phyloP scores from a whole-genome alignment of 2,888 invertebrate genomes.

The Thymelicus lineola region DNA sequence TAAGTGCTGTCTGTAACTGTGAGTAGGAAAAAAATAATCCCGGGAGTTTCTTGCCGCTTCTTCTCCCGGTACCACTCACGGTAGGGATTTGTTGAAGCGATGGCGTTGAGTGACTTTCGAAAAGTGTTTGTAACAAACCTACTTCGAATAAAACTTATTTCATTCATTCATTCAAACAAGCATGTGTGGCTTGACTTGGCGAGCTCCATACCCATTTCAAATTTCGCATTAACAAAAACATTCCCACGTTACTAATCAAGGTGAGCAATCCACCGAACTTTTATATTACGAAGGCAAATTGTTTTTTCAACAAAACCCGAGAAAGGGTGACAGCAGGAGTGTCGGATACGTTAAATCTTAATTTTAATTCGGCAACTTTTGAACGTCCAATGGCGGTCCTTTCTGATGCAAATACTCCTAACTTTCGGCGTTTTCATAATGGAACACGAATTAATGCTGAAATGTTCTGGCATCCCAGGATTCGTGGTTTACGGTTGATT shows the following conservation, averaged over 20 bases:
- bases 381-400: constrained; percentile 24
- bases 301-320: not conserved
- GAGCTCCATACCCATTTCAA: not conserved
- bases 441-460: constrained; percentile 26
- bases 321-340: constrained; percentile 2
- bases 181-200: too few relatives aligned
- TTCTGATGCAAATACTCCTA: constrained; percentile 36
- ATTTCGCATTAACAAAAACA: not conserved
- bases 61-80: too few relatives aligned
- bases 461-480: constrained; percentile 10
- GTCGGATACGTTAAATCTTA: constrained; percentile 28
- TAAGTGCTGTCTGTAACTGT: too few relatives aligned
- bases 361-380: constrained; percentile 34
- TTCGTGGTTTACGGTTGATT: constrained; percentile 53
- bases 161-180: too few relatives aligned
- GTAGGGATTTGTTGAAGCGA: too few relatives aligned
- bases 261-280: not conserved
- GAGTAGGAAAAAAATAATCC: too few relatives aligned
- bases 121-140: too few relatives aligned
- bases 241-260: not conserved
- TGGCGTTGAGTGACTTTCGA: too few relatives aligned
- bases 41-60: too few relatives aligned
- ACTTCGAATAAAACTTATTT: too few relatives aligned
- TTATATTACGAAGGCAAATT: constrained; percentile 7
- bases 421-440: constrained; percentile 37